Percentiles rank a stretch among this genome's conserved stretches.
phyloP scores from a whole-genome alignment of 2,888 invertebrate species.

The Coleophora deauratella region DNA sequence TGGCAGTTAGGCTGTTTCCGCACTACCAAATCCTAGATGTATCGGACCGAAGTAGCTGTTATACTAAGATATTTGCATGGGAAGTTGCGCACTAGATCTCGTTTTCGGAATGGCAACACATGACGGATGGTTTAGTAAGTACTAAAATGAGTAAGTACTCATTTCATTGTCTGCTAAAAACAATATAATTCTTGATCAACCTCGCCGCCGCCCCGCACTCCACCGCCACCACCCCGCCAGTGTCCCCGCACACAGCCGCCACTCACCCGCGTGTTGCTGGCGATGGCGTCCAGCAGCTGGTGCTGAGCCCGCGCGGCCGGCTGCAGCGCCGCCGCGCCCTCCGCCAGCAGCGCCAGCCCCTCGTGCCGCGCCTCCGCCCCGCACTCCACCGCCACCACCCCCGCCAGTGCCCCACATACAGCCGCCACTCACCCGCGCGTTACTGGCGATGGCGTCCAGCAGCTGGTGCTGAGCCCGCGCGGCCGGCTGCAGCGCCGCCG shows the following conservation, averaged over 20 bases:
- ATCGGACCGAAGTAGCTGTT: no score
- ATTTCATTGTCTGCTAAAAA: no score
- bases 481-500: constrained; percentile 91
- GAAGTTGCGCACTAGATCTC: no score
- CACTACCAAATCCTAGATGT: no score
- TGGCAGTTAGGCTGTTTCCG: no score
- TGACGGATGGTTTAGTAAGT: no score
- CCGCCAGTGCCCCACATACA: neutral
- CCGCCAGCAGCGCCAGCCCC: constrained; percentile 88
- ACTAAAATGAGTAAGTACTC: no score
- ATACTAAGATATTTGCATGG: no score
- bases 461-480: constrained; percentile 96
- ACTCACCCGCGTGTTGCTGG: constrained; percentile 96
- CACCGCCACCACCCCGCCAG: constrained; percentile 76
- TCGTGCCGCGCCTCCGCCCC: constrained; percentile 90
- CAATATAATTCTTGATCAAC: no score
- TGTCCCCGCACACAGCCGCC: no score
- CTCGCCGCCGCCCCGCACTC: constrained; percentile 82
- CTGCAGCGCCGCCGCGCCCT: constrained; percentile 92
- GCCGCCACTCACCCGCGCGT: constrained; percentile 96
- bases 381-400: constrained; percentile 80
- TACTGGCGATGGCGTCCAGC: constrained; percentile 96
- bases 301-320: constrained; percentile 94
- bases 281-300: constrained; percentile 96
- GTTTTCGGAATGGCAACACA: no score